phyloP scores from a whole-genome alignment of 1,140 invertebrate genomes.

The Yoshiicerus persimilis region DNA sequence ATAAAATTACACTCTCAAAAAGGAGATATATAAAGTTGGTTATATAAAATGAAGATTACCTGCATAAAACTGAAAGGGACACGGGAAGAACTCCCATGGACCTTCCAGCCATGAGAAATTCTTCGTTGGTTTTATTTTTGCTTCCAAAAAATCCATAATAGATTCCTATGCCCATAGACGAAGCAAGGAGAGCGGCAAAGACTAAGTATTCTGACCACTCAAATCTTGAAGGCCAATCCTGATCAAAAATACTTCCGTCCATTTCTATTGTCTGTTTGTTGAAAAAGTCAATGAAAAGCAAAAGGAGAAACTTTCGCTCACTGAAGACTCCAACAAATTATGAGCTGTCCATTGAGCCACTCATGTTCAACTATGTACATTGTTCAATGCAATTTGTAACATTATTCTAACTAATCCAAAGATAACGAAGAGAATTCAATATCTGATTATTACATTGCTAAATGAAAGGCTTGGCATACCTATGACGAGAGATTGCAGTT shows the following conservation, averaged over 20 bases:
- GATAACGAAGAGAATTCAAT: too few relatives aligned
- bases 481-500: too few relatives aligned
- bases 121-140: slow-evolving; percentile 33
- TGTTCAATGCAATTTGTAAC: too few relatives aligned
- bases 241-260: neutral
- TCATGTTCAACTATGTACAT: too few relatives aligned
- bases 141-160: slow-evolving; percentile 49
- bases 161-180: slow-evolving; percentile 62
- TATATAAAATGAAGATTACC: neutral
- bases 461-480: too few relatives aligned
- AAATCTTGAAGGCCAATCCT: slow-evolving; percentile 22
- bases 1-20: too few relatives aligned
- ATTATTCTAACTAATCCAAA: too few relatives aligned
- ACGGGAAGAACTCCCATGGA: neutral
- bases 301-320: too few relatives aligned
- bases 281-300: neutral
- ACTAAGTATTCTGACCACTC: slow-evolving; percentile 62
- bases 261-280: neutral
- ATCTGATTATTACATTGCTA: too few relatives aligned
- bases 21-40: neutral
- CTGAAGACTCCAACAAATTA: too few relatives aligned
- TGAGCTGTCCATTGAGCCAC: too few relatives aligned
- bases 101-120: slow-evolving; percentile 27
- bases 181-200: slow-evolving; percentile 63
- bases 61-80: slow-evolving; percentile 27